These are phyloP conservation scores for Physella acuta DNA, from an alignment of 1,140 invertebrate genomes.

Conservation along the genomic window DNA sequence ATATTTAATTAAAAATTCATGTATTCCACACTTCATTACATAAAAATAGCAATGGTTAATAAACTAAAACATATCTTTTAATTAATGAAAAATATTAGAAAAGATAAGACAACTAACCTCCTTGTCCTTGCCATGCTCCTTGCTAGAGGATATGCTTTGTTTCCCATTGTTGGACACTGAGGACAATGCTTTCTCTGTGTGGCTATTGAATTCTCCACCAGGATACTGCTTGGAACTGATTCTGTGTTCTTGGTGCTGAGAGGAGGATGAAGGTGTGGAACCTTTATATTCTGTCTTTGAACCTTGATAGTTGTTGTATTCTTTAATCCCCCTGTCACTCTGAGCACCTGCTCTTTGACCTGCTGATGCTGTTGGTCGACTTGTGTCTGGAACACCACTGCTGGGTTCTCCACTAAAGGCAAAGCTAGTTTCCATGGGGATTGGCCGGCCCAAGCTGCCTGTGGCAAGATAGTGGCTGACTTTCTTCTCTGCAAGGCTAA, in stretches of 20 bases:
- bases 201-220: constrained; percentile 6
- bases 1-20: too few species aligned
- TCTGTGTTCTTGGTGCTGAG: constrained; percentile 6
- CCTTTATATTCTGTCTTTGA: not conserved
- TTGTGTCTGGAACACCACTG: not conserved
- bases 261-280: constrained; percentile 3
- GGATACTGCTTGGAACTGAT: not conserved
- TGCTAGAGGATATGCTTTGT: not conserved
- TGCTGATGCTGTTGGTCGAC: not conserved
- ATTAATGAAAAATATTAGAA: too few species aligned
- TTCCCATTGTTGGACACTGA: constrained; percentile 18
- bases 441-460: constrained; percentile 27
- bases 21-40: too few species aligned
- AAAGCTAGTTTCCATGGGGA: constrained; percentile 19
- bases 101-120: constrained; percentile 23
- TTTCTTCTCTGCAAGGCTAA: constrained; percentile 38
- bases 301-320: constrained; percentile 7
- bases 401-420: constrained; percentile 15
- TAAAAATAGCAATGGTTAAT: too few species aligned
- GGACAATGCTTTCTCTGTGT: not conserved
- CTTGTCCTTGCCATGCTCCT: constrained; percentile 12
- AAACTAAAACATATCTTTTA: too few species aligned
- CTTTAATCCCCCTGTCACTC: not conserved
- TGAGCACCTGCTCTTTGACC: constrained; percentile 2
- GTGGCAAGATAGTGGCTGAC: constrained; percentile 37